A percentile compares a stretch with the other conserved stretches of the same genome.
Evolutionary conservation across 2,797 vertebrate genomes (phyloP).

Genomic region (Megaceryle alcyon): DNA sequence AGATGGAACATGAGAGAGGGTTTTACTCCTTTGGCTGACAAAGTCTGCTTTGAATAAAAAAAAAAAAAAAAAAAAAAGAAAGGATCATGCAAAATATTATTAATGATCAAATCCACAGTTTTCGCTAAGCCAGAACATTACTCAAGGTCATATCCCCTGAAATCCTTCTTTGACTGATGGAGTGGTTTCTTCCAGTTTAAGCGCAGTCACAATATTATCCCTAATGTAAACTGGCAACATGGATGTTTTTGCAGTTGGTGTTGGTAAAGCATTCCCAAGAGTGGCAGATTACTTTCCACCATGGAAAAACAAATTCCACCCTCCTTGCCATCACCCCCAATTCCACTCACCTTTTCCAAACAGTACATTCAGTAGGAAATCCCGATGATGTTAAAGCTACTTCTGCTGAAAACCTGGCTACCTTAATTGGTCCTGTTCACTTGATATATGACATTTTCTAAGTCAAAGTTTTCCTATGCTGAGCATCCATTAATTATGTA

Average conservation of each 20-base stretch:
- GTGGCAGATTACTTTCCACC: conserved; percentile 52
- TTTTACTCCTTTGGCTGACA: conserved; percentile 47
- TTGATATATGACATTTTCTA: conserved; percentile 42
- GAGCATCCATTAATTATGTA: conserved; percentile 20
- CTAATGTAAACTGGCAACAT: conserved; percentile 54
- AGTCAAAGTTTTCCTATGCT: conserved; percentile 55
- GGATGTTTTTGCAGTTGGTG: conserved; percentile 68
- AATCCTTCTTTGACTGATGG: conserved; percentile 55
- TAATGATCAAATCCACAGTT: conserved; percentile 52
- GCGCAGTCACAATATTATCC: conserved; percentile 49
- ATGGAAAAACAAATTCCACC: conserved; percentile 65
- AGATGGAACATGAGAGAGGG: conserved; percentile 3
- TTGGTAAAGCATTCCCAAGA: conserved; percentile 54
- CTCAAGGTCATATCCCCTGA: conserved; percentile 36
- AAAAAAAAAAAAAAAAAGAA: conserved; percentile 7
- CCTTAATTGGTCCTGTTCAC: conserved; percentile 39
- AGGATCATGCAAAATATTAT: conserved; percentile 47
- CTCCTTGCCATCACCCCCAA: conserved; percentile 9
- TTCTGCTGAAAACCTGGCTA: conserved; percentile 57
- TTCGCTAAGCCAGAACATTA: conserved; percentile 51
- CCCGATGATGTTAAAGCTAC: conserved; percentile 63
- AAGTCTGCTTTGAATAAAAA: conserved; percentile 22
- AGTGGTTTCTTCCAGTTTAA: conserved; percentile 59
- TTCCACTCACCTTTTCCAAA: conserved; percentile 67
- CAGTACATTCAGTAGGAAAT: conserved; percentile 63